These are phyloP conservation scores for Champsocephalus esox DNA, from an alignment of 2,797 vertebrate species.

Conservation along the genomic window DNA sequence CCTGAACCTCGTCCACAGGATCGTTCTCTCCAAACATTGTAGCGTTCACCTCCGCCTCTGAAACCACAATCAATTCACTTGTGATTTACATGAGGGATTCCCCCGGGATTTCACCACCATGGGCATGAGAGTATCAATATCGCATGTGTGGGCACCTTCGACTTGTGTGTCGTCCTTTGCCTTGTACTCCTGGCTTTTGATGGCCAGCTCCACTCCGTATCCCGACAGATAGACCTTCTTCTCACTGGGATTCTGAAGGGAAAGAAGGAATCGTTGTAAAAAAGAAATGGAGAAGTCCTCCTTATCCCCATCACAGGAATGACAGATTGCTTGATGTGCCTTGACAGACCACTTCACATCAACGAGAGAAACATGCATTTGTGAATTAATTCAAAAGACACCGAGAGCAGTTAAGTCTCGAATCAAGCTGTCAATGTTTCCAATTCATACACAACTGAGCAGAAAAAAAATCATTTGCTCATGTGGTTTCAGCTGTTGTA, in stretches of 20 bases:
- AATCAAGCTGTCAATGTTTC: not conserved
- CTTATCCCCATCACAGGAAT: not conserved
- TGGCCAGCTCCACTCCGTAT: constrained; percentile 96
- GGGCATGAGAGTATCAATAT: constrained; percentile 16
- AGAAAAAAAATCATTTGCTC: not conserved
- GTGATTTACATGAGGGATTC: constrained; percentile 51
- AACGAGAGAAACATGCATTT: not conserved
- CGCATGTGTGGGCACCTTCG: constrained; percentile 86
- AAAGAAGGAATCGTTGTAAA: constrained; percentile 6
- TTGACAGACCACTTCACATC: constrained; percentile 8
- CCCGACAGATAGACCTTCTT: constrained; percentile 94
- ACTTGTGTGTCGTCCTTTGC: constrained; percentile 99
- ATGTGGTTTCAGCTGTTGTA: not conserved
- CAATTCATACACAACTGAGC: not conserved
- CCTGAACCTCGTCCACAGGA: constrained; percentile 97
- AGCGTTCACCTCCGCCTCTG: constrained; percentile 91
- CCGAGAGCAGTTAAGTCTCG: not conserved
- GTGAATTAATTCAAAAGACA: constrained; percentile 3
- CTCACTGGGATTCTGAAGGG: constrained; percentile 85
- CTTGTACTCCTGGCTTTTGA: constrained; percentile 99
- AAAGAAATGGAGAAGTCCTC: not conserved
- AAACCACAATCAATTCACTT: constrained; percentile 68
- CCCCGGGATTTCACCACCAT: constrained; percentile 34
- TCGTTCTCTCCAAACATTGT: constrained; percentile 95
- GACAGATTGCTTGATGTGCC: not conserved